Evolutionary conservation across 2,888 invertebrate genomes (phyloP).

Genomic region (Nyleta sp.): DNA sequence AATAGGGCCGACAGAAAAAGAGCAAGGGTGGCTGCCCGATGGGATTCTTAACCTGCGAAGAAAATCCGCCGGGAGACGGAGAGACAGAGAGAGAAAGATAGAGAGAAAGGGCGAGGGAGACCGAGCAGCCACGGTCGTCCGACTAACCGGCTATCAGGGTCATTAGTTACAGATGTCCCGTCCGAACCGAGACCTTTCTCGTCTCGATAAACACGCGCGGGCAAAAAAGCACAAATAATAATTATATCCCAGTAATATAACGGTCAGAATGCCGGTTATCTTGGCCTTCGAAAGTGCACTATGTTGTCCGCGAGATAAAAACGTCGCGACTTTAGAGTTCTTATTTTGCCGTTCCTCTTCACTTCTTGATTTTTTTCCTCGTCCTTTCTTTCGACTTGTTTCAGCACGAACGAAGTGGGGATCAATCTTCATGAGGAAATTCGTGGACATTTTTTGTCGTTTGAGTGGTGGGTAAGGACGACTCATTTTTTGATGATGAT

Average conservation of each 20-base stretch:
- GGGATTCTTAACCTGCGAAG: conserved; percentile 50
- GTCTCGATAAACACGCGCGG: conserved; percentile 78
- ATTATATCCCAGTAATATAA: conserved; percentile 79
- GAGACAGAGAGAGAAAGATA: conserved; percentile 37
- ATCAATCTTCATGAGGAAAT: neutral
- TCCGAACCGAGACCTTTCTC: conserved; percentile 78
- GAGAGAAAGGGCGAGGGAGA: conserved; percentile 38
- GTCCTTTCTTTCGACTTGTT: too few species aligned
- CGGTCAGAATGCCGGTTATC: conserved; percentile 78
- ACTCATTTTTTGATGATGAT: too few species aligned
- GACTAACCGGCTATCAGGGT: conserved; percentile 78
- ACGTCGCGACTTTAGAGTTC: conserved; percentile 66
- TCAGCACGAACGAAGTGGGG: neutral
- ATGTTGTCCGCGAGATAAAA: conserved; percentile 78
- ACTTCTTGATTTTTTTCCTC: conserved; percentile 14
- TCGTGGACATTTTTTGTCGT: too few species aligned
- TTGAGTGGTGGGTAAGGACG: neutral
- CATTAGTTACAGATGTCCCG: conserved; percentile 81
- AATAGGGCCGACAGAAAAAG: conserved; percentile 67
- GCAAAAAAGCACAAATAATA: conserved; percentile 76
- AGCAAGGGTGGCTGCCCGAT: conserved; percentile 31
- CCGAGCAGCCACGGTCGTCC: conserved; percentile 58
- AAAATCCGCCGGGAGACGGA: conserved; percentile 28
- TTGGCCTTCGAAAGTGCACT: conserved; percentile 79
- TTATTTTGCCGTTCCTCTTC: conserved; percentile 43